Conservation (phyloP, 2,113 vertebrate genomes). For the Cottus gobio region DNA sequence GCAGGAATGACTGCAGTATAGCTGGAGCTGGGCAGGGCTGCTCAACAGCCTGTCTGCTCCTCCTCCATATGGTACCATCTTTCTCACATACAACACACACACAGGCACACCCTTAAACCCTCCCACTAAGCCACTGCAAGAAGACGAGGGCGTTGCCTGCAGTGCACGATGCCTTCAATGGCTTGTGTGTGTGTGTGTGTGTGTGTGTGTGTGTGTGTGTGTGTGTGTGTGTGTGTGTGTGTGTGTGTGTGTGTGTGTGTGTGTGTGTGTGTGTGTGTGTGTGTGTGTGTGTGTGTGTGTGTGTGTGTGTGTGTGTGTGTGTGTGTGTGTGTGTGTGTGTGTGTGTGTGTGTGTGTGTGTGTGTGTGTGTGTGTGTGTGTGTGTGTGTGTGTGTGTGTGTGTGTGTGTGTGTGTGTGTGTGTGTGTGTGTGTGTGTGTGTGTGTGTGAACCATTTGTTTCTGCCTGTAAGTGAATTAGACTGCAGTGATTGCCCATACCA, state of each 20-base stretch:
- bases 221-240: no score
- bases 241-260: no score
- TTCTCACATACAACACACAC: constrained; percentile 26
- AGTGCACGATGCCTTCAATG: constrained; percentile 25
- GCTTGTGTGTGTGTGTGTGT: constrained; percentile 39
- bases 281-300: background rate
- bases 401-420: background rate
- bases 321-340: constrained; percentile 3
- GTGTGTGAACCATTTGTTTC: constrained; percentile 14
- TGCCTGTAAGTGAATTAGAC: constrained; percentile 50
- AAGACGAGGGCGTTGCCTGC: constrained; percentile 63
- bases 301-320: constrained; percentile 8
- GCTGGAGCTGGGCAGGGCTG: constrained; percentile 64
- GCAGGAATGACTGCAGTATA: constrained; percentile 74
- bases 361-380: constrained; percentile 2
- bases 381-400: constrained; percentile 38
- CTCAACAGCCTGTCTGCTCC: constrained; percentile 64
- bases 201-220: no score
- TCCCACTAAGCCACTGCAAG: constrained; percentile 38
- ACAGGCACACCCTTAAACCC: constrained; percentile 22
- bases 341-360: constrained; percentile 34
- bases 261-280: constrained; percentile 38
- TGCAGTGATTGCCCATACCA: constrained; percentile 4
- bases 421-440: constrained; percentile 8
- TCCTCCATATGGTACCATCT: constrained; percentile 66